phyloP scores from a whole-genome alignment of 2,797 vertebrate genomes.

The Cossypha caffra region DNA sequence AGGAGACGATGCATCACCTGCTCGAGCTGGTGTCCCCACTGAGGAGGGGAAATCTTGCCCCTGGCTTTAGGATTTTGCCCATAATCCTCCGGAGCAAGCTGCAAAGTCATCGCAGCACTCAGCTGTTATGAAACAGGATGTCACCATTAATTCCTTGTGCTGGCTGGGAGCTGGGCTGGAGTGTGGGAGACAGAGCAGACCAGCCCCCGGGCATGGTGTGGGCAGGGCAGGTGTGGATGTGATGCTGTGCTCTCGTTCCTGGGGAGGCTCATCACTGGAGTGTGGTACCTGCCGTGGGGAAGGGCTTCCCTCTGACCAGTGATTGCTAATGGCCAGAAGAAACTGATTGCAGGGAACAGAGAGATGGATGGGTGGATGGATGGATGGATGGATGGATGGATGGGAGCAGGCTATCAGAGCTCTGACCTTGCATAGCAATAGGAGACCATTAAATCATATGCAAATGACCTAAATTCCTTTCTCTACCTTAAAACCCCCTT shows the following conservation, averaged over 20 bases:
- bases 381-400: background rate
- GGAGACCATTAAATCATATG: background rate
- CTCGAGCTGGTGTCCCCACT: background rate
- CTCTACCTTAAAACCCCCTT: background rate
- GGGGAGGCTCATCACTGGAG: background rate
- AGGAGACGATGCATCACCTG: background rate
- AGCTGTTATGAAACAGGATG: constrained; percentile 1
- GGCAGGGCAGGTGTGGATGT: background rate
- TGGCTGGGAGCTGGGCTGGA: background rate
- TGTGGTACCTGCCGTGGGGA: accelerated
- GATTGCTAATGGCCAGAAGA: background rate
- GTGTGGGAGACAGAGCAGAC: background rate
- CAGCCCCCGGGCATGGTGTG: accelerated
- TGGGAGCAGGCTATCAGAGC: background rate
- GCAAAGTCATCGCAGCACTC: constrained; percentile 41
- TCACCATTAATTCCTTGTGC: background rate
- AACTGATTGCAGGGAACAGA: background rate
- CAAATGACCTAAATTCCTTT: background rate
- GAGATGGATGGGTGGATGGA: background rate
- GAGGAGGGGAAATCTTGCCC: background rate
- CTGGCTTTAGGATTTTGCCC: background rate
- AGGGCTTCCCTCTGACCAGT: accelerated
- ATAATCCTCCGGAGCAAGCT: constrained; percentile 21
- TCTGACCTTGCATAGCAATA: background rate
- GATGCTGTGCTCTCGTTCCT: background rate